Evolutionary conservation across 2,113 vertebrate genomes (phyloP).

Genomic region (Narcine bancroftii): DNA sequence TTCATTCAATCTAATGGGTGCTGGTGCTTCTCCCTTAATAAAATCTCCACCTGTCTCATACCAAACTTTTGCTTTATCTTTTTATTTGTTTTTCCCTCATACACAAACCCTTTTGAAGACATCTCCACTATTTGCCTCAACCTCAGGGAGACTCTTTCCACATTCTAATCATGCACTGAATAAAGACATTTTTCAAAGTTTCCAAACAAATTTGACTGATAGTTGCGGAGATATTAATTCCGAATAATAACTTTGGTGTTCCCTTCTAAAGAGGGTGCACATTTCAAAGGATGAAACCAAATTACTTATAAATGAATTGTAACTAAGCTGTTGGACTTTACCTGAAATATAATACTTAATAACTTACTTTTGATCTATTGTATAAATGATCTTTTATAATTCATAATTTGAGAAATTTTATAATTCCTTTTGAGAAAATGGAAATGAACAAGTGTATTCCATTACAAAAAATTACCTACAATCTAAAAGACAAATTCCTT

Average conservation of each 20-base stretch:
- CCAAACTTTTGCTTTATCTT: background rate
- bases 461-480: no score
- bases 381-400: no score
- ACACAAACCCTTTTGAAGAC: background rate
- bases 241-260: background rate
- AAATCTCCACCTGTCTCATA: background rate
- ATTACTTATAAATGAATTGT: background rate
- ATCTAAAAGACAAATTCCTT: no score
- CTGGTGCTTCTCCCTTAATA: background rate
- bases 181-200: background rate
- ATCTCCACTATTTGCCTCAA: background rate
- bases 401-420: no score
- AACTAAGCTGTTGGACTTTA: background rate
- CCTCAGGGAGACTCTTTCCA: background rate
- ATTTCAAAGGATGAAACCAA: background rate
- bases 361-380: no score
- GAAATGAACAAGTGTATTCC: no score
- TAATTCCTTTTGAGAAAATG: no score
- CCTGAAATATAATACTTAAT: background rate
- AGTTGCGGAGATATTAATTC: background rate
- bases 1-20: background rate
- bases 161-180: background rate
- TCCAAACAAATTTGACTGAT: background rate
- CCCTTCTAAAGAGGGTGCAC: background rate
- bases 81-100: background rate